A percentile compares a stretch with the other conserved stretches of the same genome.
These are phyloP conservation scores for Vollenhovia emeryi DNA, from an alignment of 1,140 invertebrate genomes.

Conservation along the genomic window DNA sequence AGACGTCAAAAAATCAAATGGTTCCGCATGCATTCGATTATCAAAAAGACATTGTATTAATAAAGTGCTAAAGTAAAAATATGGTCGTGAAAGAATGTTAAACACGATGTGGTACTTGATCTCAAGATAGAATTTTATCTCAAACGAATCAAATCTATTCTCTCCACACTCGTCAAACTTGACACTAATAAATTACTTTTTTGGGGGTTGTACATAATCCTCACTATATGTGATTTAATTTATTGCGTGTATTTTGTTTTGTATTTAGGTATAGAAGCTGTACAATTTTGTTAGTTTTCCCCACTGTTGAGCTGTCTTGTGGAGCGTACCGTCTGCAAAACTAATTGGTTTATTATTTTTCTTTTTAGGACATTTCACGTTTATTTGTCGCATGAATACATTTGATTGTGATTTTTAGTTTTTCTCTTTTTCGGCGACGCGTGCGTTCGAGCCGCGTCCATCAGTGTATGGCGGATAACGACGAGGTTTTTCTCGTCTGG, in stretches of 20 bases:
- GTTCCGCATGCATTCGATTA: too few relatives aligned
- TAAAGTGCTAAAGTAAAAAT: too few relatives aligned
- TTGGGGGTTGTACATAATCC: too few relatives aligned
- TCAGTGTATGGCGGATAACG: too few relatives aligned
- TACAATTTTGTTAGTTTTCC: constrained; percentile 79
- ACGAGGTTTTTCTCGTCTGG: not conserved
- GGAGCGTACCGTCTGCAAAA: constrained; percentile 78
- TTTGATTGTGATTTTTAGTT: constrained; percentile 37
- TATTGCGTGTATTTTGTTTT: constrained; percentile 75
- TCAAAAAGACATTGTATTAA: too few relatives aligned
- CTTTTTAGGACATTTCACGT: constrained; percentile 54
- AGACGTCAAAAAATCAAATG: too few relatives aligned
- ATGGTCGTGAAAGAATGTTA: too few relatives aligned
- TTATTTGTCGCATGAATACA: constrained; percentile 42
- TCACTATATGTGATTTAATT: not conserved
- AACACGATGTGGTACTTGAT: too few relatives aligned
- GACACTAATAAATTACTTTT: too few relatives aligned
- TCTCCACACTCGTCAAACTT: too few relatives aligned
- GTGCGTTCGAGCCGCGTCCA: constrained; percentile 36
- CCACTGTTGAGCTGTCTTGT: constrained; percentile 75
- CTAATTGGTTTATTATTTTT: constrained; percentile 76
- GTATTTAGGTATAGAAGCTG: constrained; percentile 81
- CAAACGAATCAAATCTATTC: too few relatives aligned
- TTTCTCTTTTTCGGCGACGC: constrained; percentile 41
- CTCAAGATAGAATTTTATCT: too few relatives aligned